Evolutionary conservation across 2,888 invertebrate species (phyloP).

Genomic region (Tiliacea citrago): DNA sequence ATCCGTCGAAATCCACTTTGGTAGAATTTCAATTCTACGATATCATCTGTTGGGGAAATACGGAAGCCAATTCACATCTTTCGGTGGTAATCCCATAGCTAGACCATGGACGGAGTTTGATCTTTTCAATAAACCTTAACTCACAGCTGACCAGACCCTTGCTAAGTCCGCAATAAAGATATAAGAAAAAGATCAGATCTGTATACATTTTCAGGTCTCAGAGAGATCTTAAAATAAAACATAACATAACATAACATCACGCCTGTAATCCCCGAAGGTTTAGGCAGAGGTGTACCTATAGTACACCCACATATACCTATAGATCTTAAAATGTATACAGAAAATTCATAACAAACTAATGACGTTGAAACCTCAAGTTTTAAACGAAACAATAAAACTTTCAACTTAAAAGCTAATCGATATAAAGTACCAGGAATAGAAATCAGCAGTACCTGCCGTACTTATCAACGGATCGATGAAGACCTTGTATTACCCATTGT

Average conservation of each 20-base stretch:
- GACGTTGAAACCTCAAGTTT: not conserved
- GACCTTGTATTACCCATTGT: conserved; percentile 43
- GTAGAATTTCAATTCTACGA: not conserved
- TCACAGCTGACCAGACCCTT: not conserved
- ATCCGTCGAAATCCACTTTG: not conserved
- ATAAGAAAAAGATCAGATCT: too few relatives aligned
- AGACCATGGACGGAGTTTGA: not conserved
- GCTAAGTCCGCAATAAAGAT: not conserved
- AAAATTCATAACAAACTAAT: not conserved
- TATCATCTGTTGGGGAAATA: not conserved
- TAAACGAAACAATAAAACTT: not conserved
- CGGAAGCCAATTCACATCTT: not conserved
- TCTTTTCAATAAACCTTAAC: too few relatives aligned
- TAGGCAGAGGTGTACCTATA: too few relatives aligned
- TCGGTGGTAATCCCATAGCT: not conserved
- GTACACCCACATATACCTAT: too few relatives aligned
- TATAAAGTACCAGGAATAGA: conserved; percentile 25
- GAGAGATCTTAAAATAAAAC: too few relatives aligned
- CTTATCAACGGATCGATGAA: conserved; percentile 30
- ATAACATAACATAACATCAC: too few relatives aligned
- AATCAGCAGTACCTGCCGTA: not conserved
- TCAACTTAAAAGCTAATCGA: conserved; percentile 19
- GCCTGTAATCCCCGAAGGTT: too few relatives aligned
- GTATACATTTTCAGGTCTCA: too few relatives aligned
- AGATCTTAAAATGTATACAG: not conserved